Conservation (phyloP, 2,113 vertebrate species). For the Loxodonta africana region DNA sequence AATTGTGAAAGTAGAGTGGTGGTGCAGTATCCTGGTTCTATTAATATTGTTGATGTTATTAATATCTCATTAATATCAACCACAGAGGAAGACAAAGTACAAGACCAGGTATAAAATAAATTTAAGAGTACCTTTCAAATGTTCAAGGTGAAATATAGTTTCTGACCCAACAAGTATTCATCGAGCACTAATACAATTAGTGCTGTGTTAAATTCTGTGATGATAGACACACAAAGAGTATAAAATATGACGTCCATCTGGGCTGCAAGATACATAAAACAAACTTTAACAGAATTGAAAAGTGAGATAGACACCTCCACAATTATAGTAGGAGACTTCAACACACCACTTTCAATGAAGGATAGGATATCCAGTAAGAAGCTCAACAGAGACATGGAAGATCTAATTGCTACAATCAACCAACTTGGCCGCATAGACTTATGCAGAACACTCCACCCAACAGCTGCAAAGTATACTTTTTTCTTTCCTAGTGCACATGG, state of each 20-base stretch:
- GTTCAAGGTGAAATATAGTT: conserved; percentile 2
- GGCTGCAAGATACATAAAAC: too few species aligned
- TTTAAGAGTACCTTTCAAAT: background rate
- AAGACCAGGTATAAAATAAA: background rate
- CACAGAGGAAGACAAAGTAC: background rate
- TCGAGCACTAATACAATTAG: background rate
- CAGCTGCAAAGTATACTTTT: too few species aligned
- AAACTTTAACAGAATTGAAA: too few species aligned
- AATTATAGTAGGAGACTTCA: too few species aligned
- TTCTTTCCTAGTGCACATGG: too few species aligned
- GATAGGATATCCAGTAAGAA: too few species aligned
- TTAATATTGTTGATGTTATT: conserved; percentile 7
- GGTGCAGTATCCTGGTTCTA: background rate
- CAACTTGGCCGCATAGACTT: too few species aligned
- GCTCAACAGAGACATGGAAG: too few species aligned
- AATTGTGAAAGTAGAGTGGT: background rate
- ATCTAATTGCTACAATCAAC: too few species aligned
- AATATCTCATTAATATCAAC: background rate
- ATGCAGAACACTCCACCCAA: too few species aligned
- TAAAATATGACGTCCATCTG: background rate
- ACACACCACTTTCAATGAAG: too few species aligned
- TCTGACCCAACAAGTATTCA: background rate
- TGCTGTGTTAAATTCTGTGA: conserved; percentile 22
- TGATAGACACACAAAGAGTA: background rate
- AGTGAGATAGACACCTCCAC: too few species aligned